Conservation (phyloP, 2,888 invertebrate genomes). For the Catocala sponsa region DNA sequence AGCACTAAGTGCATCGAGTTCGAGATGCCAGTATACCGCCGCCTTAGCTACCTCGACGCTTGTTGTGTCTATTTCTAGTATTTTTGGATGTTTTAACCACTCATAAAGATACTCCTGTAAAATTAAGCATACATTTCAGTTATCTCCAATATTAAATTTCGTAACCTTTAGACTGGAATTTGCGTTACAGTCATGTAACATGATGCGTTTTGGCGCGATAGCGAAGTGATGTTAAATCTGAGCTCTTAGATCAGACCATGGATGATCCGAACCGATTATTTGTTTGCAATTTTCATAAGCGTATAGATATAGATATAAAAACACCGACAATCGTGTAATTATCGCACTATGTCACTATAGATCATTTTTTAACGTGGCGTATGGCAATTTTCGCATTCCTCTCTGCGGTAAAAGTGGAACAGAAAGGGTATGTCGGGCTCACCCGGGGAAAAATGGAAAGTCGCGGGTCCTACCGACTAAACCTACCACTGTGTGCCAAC, state of each 20-base stretch:
- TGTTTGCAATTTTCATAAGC: too few relatives aligned
- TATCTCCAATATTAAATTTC: not conserved
- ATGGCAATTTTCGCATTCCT: too few relatives aligned
- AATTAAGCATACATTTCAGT: not conserved
- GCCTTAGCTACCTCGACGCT: slow-evolving; percentile 82
- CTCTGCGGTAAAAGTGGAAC: too few relatives aligned
- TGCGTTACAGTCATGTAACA: not conserved
- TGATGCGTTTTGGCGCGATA: not conserved
- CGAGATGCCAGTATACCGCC: slow-evolving; percentile 80
- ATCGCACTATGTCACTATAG: too few relatives aligned
- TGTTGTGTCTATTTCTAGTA: slow-evolving; percentile 79
- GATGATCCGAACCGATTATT: too few relatives aligned
- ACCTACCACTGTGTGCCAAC: too few relatives aligned
- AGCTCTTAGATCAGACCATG: not conserved
- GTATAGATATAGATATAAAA: too few relatives aligned
- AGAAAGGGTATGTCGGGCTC: too few relatives aligned
- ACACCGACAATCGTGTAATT: too few relatives aligned
- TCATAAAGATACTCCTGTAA: slow-evolving; percentile 81
- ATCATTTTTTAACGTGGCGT: too few relatives aligned
- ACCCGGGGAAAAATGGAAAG: too few relatives aligned
- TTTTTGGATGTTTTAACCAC: slow-evolving; percentile 83
- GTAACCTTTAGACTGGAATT: not conserved
- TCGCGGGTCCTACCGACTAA: too few relatives aligned
- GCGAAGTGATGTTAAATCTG: not conserved
- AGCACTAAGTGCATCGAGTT: slow-evolving; percentile 67